Evolutionary conservation across 1,140 invertebrate species (phyloP).

Genomic region (Neodiprion fabricii): DNA sequence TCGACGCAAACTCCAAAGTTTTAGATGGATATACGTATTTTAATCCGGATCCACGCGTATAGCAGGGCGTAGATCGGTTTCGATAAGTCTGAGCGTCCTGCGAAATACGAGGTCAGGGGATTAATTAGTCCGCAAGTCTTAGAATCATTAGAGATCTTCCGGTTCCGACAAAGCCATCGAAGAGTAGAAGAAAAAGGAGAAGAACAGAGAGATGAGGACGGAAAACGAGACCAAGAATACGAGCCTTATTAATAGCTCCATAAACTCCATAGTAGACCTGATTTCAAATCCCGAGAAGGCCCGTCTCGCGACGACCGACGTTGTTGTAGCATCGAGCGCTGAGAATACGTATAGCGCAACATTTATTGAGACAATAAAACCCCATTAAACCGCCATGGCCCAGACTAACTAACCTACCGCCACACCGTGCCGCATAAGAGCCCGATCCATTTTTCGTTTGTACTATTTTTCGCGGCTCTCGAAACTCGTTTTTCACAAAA

Average conservation of each 20-base stretch:
- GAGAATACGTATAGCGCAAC: not conserved
- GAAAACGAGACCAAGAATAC: not conserved
- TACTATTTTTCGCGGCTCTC: conserved; percentile 1
- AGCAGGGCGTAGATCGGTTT: too few species aligned
- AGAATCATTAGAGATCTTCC: conserved; percentile 7
- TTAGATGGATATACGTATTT: too few species aligned
- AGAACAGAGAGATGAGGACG: not conserved
- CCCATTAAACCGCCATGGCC: not conserved
- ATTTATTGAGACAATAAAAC: conserved; percentile 2
- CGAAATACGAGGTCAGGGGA: not conserved
- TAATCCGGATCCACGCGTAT: too few species aligned
- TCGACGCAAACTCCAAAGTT: too few species aligned
- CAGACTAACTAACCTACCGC: not conserved
- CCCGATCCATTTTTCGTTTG: not conserved
- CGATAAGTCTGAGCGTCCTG: too few species aligned
- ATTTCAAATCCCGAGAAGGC: not conserved
- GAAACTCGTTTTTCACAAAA: too few species aligned
- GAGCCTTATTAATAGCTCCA: conserved; percentile 7
- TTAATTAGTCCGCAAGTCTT: conserved; percentile 2
- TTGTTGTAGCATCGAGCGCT: not conserved
- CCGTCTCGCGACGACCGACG: not conserved
- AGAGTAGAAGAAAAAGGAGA: not conserved
- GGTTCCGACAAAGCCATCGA: not conserved
- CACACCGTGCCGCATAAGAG: not conserved
- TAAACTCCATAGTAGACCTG: conserved; percentile 3